Percentiles rank a stretch among this genome's conserved stretches.
Evolutionary conservation across 2,797 vertebrate genomes (phyloP).

Genomic region (Helostoma temminkii): DNA sequence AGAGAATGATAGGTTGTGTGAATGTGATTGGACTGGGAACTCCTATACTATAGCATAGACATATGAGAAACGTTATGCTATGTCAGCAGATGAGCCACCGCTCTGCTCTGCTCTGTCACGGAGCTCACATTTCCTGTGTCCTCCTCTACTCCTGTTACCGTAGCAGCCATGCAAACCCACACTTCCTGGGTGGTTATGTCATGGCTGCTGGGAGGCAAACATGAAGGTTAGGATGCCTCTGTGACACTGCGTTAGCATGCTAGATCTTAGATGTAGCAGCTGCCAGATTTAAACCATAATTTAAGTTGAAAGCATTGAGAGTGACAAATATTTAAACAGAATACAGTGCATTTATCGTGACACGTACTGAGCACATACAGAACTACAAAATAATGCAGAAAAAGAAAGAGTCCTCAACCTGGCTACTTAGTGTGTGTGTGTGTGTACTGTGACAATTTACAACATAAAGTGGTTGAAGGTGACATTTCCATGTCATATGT

Average conservation of each 20-base stretch:
- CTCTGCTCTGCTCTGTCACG: slow-evolving; percentile 48
- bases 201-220: slow-evolving; percentile 51
- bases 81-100: slow-evolving; percentile 61
- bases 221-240: slow-evolving; percentile 35
- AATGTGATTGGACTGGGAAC: slow-evolving; percentile 20
- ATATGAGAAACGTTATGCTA: slow-evolving; percentile 74
- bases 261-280: slow-evolving; percentile 8
- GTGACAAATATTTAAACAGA: not conserved
- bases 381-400: not conserved
- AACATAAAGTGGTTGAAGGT: slow-evolving; percentile 18
- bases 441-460: slow-evolving; percentile 17
- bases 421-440: not conserved
- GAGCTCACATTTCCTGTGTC: slow-evolving; percentile 77
- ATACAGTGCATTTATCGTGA: not conserved
- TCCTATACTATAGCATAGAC: slow-evolving; percentile 40
- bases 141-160: slow-evolving; percentile 71
- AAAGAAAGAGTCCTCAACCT: slow-evolving; percentile 9
- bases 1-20: slow-evolving; percentile 8
- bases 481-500: slow-evolving; percentile 19
- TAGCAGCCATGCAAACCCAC: slow-evolving; percentile 73
- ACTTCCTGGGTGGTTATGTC: slow-evolving; percentile 74
- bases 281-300: slow-evolving; percentile 17
- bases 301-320: slow-evolving; percentile 9
- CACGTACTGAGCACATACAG: not conserved
- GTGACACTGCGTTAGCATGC: not conserved